phyloP scores from a whole-genome alignment of 1,140 invertebrate species.

The Drosophila sp. region DNA sequence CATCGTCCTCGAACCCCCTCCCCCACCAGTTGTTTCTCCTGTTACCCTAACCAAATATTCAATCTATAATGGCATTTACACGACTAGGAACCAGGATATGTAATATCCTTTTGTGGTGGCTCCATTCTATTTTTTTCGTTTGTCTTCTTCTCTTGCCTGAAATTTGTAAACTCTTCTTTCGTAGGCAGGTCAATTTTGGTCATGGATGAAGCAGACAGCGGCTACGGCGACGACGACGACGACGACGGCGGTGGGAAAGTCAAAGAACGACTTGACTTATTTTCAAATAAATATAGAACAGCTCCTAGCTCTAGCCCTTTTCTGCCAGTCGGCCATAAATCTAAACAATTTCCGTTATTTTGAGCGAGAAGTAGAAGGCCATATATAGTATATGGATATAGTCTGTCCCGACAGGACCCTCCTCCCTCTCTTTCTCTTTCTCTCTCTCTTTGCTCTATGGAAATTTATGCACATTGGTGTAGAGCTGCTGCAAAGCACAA shows the following conservation, averaged over 20 bases:
- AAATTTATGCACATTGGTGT: conserved; percentile 64
- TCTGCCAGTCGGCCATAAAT: conserved; percentile 67
- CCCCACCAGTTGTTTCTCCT: background rate
- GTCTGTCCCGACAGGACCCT: background rate
- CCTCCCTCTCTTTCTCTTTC: background rate
- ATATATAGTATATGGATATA: background rate
- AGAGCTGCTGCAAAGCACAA: conserved; percentile 47
- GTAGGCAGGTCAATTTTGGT: conserved; percentile 46
- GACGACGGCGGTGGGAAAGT: conserved; percentile 12
- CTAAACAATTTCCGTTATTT: conserved; percentile 73
- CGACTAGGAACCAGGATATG: conserved; percentile 75
- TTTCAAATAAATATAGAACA: conserved; percentile 76
- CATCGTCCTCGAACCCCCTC: background rate
- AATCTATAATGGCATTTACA: conserved; percentile 79
- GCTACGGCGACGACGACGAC: background rate
- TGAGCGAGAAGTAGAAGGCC: conserved; percentile 3
- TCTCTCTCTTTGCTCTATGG: conserved; percentile 33
- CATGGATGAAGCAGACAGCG: background rate
- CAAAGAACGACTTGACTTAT: conserved; percentile 50
- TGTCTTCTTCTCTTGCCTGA: conserved; percentile 29
- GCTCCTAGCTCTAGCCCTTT: conserved; percentile 54
- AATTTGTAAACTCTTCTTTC: conserved; percentile 33
- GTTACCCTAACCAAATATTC: conserved; percentile 60
- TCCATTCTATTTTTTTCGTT: background rate
- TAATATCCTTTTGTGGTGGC: conserved; percentile 68